Evolutionary conservation across 2,113 vertebrate species (phyloP).

Genomic region (Mormoops blainvillei): DNA sequence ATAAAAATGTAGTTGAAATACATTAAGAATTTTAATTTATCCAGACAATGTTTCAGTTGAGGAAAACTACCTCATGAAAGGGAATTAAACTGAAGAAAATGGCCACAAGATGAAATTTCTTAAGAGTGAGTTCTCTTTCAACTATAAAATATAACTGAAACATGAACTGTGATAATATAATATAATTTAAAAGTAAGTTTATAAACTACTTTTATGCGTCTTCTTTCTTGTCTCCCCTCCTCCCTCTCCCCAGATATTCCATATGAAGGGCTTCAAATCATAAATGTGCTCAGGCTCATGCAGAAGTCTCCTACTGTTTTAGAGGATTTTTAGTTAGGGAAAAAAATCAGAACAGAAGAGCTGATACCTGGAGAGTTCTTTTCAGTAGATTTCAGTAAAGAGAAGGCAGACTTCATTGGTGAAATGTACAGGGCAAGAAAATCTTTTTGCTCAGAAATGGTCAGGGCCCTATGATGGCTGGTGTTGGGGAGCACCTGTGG

Average conservation of each 20-base stretch:
- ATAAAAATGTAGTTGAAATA: conserved; percentile 17
- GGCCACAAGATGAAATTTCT: conserved; percentile 29
- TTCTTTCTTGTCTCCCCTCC: not conserved
- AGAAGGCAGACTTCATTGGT: conserved; percentile 18
- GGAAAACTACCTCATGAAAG: conserved; percentile 43
- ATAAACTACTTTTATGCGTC: not conserved
- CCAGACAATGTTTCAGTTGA: conserved; percentile 18
- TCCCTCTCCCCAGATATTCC: not conserved
- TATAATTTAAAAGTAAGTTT: not conserved
- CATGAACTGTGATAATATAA: not conserved
- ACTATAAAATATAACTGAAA: not conserved
- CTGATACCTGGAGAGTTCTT: conserved; percentile 34
- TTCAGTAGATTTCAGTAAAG: conserved; percentile 53
- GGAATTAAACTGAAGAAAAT: conserved; percentile 17
- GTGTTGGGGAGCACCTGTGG: not conserved
- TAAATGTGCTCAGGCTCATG: not conserved
- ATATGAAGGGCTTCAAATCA: not conserved
- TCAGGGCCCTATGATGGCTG: fast-evolving
- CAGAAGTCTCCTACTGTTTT: not conserved
- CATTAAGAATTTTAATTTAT: conserved; percentile 53
- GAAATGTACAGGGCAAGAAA: not conserved
- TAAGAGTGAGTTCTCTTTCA: conserved; percentile 14
- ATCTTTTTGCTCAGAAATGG: not conserved
- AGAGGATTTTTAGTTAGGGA: conserved; percentile 22
- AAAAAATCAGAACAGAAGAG: conserved; percentile 23